Conservation (phyloP, 2,888 invertebrate species). For the Cryptocheilus praepositus region DNA sequence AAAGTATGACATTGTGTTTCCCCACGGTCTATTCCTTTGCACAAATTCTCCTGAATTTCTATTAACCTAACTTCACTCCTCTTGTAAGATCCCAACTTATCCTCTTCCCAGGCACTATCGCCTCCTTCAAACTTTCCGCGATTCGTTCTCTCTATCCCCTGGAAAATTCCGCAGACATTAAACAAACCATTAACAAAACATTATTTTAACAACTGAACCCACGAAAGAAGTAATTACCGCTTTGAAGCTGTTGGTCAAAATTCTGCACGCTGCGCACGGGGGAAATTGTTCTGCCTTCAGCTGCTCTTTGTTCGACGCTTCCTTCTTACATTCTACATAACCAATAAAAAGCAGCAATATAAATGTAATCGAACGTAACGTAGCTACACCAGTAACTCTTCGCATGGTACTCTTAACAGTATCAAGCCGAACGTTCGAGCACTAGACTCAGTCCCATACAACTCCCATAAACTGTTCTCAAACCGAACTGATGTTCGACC, state of each 20-base stretch:
- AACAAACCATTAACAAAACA: not conserved
- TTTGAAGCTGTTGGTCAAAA: constrained; percentile 85
- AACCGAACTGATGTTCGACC: no score
- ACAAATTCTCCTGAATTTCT: constrained; percentile 93
- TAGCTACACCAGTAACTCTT: constrained; percentile 23
- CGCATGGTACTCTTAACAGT: constrained; percentile 46
- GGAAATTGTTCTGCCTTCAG: constrained; percentile 78
- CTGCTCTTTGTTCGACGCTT: constrained; percentile 57
- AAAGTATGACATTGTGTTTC: constrained; percentile 89
- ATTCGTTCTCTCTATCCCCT: constrained; percentile 88
- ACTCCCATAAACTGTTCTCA: no score
- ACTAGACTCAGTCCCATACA: no score
- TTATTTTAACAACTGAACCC: constrained; percentile 17
- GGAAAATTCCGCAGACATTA: constrained; percentile 50
- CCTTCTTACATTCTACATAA: constrained; percentile 34
- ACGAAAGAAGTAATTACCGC: constrained; percentile 71
- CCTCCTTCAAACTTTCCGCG: constrained; percentile 94
- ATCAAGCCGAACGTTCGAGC: no score
- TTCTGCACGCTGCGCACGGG: constrained; percentile 87
- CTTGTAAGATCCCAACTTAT: constrained; percentile 87
- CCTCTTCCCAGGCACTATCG: constrained; percentile 95
- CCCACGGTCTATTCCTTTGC: constrained; percentile 84
- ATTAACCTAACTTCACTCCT: constrained; percentile 92
- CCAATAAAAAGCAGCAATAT: constrained; percentile 32
- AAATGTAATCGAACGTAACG: constrained; percentile 39